Evolutionary conservation across 2,888 invertebrate species (phyloP).

Genomic region (Parnassius orleans): DNA sequence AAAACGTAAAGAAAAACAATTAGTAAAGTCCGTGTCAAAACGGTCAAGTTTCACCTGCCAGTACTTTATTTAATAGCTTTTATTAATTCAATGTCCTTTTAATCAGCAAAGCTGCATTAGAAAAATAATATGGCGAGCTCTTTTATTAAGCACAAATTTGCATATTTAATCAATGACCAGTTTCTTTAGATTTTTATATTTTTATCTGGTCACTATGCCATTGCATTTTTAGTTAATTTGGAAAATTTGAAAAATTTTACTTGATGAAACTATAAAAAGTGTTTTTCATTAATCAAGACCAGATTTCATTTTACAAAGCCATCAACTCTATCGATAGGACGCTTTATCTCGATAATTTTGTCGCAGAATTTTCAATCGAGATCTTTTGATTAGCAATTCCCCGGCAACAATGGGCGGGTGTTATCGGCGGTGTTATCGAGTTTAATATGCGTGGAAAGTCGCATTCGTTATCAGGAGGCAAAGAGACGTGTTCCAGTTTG

Average conservation of each 20-base stretch:
- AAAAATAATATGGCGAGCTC: neutral
- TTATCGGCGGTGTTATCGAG: conserved; percentile 71
- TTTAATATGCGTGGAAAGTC: conserved; percentile 78
- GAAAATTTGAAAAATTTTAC: no score
- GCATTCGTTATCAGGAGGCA: conserved; percentile 56
- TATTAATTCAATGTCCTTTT: neutral
- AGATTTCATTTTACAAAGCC: conserved; percentile 46
- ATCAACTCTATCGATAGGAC: conserved; percentile 12
- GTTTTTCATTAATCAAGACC: neutral
- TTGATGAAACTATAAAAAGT: no score
- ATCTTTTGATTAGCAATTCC: conserved; percentile 70
- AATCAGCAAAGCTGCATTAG: neutral
- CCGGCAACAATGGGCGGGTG: conserved; percentile 57
- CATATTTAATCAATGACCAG: neutral
- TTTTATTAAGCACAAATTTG: neutral
- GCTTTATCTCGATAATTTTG: conserved; percentile 10
- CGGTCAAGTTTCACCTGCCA: neutral
- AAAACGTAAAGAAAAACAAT: neutral
- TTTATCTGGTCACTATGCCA: no score
- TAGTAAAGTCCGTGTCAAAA: neutral
- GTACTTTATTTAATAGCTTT: neutral
- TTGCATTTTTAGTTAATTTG: no score
- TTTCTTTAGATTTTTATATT: no score
- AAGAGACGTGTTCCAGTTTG: conserved; percentile 63
- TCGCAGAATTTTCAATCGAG: conserved; percentile 66